Evolutionary conservation across 2,797 vertebrate genomes (phyloP).

Genomic region (Eulemur albifrons): DNA sequence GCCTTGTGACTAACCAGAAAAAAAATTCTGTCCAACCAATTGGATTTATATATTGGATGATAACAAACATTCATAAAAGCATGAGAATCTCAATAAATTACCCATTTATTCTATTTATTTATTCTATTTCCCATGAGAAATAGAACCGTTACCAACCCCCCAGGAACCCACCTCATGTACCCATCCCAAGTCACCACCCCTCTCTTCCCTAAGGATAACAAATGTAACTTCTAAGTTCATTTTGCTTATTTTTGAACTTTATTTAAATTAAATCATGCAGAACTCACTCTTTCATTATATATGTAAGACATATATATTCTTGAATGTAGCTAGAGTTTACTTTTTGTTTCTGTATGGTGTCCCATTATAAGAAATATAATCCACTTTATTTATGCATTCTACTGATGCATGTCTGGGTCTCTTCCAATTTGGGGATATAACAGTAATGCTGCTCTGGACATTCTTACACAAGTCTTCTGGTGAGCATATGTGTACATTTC

Average conservation of each 20-base stretch:
- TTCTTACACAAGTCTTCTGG: background rate
- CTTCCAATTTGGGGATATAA: background rate
- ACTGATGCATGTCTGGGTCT: background rate
- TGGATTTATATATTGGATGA: background rate
- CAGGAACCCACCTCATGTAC: background rate
- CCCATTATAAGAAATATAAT: background rate
- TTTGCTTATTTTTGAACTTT: constrained; percentile 24
- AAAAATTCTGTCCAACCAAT: background rate
- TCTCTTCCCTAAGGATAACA: background rate
- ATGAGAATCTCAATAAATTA: background rate
- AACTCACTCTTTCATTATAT: background rate
- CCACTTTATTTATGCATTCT: background rate
- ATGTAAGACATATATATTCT: background rate
- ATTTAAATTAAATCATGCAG: background rate
- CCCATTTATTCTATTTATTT: background rate
- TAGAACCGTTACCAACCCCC: background rate
- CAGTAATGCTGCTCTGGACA: background rate
- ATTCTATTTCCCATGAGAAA: background rate
- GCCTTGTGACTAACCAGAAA: background rate
- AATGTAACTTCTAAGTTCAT: background rate
- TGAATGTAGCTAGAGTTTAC: background rate
- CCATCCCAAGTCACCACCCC: background rate
- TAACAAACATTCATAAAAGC: background rate
- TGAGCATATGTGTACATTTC: background rate
- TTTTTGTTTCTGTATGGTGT: background rate